Base-by-base conservation (phyloP, 2,888 invertebrate species). In the Apodemia duryi region DNA sequence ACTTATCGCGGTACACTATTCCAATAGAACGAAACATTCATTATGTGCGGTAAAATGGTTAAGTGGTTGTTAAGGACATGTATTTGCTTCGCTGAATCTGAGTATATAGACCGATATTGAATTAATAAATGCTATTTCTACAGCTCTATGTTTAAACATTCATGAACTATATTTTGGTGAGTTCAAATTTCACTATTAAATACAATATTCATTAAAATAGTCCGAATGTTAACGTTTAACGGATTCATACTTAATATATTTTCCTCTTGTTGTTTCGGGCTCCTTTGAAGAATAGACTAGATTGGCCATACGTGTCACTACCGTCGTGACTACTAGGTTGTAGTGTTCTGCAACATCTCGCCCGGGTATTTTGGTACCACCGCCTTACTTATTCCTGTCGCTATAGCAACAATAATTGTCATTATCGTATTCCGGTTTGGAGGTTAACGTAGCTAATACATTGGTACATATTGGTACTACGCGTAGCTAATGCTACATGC, bases 101-200 rank as follows among this genome's bases (percentile, higher is more conserved):
- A 32, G 11, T 54, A 28, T 32, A 21, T 21, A 21, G 21, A 21
- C 21, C 21, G 21, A 21, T 21, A 57, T 57, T 57, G 32, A 57
- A 57, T 57, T 57, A 29, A 57, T 57, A 57, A 57, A 13, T 29
- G 32, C 29, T 57, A 13, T 29, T 57, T 32, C 32, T 29, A 57
- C 6, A 32, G 32, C 11, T 57, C 11, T n/a, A 46, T 32, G 57
- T 57, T 57, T 29, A 11, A 57, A 57, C 28, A 32, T 57, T 57
- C 32, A 57, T 57, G 57, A 29, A 28, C 32, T 13, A 2, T 32
- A 57, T 32, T 28, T 57, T 57, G 57, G 32, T 32, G 57, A 57
- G 54, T 29, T 57, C 13, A 13, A 57, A 29, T 32, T 9, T 32
- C 9, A 32, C 9, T 2, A 29, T 57, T 57, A 9, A 11, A 29